Evolutionary conservation across 92 coral and sea anemone genomes (phyloP), one percentile per base, ranked within the genome.

Genomic region (Zoanthus sansibaricus): DNA sequence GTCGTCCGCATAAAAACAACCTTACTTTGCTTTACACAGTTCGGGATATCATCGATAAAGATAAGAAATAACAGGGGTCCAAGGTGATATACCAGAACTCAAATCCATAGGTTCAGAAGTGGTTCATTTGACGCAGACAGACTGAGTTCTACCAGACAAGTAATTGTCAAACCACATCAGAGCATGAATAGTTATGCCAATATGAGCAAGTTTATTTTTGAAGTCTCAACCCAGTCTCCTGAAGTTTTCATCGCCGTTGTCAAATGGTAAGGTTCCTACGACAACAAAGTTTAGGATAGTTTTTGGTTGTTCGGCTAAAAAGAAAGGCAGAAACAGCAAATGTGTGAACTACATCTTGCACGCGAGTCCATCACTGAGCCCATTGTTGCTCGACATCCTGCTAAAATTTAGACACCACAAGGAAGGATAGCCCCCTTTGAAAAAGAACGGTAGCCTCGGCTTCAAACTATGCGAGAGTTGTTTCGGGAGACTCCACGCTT

Each of bases 181-280:
- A 56, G 89, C 85, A 25, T 84, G 89, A 25, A 86, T 86, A 17
- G 44, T 83, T 45, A 76, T 77, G 72, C 92, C 92, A 76, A 89
- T 54, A 33, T 75, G 32, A 21, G 59, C 88, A 66, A 88, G 88
- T 83, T 89, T 83, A 7, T 72, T 67, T 33, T 45, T 75, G 30
- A 82, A 31, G 31, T 37, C 42, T 37, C 42, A 37, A 37, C 42
- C 42, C 42, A 37, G 42, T 37, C 42, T 37, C 4, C 4, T 37
- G 42, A 37, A 52, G 58, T 52, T 52, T 52, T 10, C 58, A 52
- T 52, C 58, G 58, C 58, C 58, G 58, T 10, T 52, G 58, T 52
- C 58, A 10, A 10, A 52, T 52, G 4, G 58, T 3, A 52, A 52
- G 58, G 58, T 52, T 10, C 58, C 58, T 52, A 52, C 58, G 7